Base-by-base conservation (phyloP, 2,797 vertebrate species). In the Taenioides sp. region DNA sequence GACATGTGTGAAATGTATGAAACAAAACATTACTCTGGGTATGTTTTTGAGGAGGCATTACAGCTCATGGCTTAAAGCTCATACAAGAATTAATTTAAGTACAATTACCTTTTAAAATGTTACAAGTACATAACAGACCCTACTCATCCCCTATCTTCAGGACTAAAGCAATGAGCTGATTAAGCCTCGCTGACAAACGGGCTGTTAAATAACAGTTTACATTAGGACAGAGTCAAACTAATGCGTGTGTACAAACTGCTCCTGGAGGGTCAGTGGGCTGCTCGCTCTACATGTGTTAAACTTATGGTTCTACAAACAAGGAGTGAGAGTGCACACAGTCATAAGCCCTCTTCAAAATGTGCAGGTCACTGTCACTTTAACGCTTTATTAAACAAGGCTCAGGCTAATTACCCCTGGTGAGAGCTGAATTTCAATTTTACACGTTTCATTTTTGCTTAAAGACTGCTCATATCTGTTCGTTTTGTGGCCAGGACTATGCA, bases 311-410 rank as follows among this genome's bases (percentile, higher is more conserved):
- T 47, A 65, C 63, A 65, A 65, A 65, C 63, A 65, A 65, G 40
- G 63, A 65, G 63, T 27, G 40, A 47, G 40, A 47, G 40, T 47
- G 63, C 37, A 49, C n/a, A 17, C 40, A 65, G 47, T 65, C 23
- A n/a, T 62, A 78, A 59, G 64, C 25, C 47, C 22, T 69, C 27
- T 61, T 2, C 68, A 76, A 25, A 40, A 62, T 65, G 40, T 27
- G 40, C 63, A 49, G 37, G 40, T 49, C 63, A 65, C 25, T 65
- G 40, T 65, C n/a, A 23, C 25, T 65, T 47, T 7, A 65, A 47
- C 22, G 63, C 37, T 14, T 69, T 64, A 43, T 70, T 69, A 55
- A 64, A 40, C 50, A 64, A 40, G 50, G 28, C 28, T 22, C 16
- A 22, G 54, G 43, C 20, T 64, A 65, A 72, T 54, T 52, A 52